Base-by-base conservation (phyloP, 2,888 invertebrate genomes). In the Alcis repandata region DNA sequence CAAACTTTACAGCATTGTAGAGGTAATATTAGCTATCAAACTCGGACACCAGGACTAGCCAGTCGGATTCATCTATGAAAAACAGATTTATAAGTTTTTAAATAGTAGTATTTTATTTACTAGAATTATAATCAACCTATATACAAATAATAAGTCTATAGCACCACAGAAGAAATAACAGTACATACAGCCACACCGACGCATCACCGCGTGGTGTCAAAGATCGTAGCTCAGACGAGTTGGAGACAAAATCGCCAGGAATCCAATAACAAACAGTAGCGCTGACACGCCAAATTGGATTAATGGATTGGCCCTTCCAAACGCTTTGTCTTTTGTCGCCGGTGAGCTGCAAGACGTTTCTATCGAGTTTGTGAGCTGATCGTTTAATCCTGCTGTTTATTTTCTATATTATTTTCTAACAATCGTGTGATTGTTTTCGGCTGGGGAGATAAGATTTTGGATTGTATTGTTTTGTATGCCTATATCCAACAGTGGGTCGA, bases 221-320 rank as follows among this genome's bases (percentile, higher is more conserved):
- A 54, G 41, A 56, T 48, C 61, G 19, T 11, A 7, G 27, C 38
- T 17, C 17, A 51, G 27, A 51, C 49, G n/a, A 56, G 15, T 49
- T 19, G 45, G 10, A 58, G 46, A 22, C 38, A 33, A 58, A 58
- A 69, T 74, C 72, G 70, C 67, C 51, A 70, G 68, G 73, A 78
- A 78, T 80, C 76, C 75, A 79, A 78, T 80, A 80, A 74, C 73
- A 71, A 73, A 70, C 73, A 75, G 76, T 74, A 76, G 75, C 73
- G 78, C 82, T 82, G 82, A 78, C 79, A 77, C 74, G 72, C 75
- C 79, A 84, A 83, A 85, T 85, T 80, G 80, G 79, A 83, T 85
- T 83, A 83, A 84, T 84, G 83, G 82, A 82, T 82, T 79, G 79
- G 74, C 74, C 72, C 73, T 74, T 74, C 72, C 70, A 74, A 64